A percentile compares a stretch with the other conserved stretches of the same genome.
phyloP scores from a whole-genome alignment of 2,888 invertebrate species.

The Girardia tigrina region DNA sequence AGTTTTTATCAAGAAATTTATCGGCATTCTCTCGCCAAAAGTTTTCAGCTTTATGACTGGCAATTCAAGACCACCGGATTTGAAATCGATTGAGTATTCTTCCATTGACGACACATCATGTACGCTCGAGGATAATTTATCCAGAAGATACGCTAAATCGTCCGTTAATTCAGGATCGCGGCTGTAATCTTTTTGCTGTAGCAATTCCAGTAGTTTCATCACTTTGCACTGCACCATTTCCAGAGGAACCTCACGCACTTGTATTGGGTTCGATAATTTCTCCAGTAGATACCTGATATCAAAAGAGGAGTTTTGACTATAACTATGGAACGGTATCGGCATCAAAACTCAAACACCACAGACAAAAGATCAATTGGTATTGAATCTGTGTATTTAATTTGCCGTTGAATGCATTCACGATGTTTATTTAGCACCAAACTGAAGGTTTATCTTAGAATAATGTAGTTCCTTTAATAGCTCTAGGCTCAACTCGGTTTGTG shows the following conservation, averaged over 20 bases:
- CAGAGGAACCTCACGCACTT: constrained; percentile 87
- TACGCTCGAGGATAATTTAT: constrained; percentile 34
- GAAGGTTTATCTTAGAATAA: too few relatives aligned
- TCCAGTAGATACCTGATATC: constrained; percentile 88
- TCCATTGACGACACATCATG: constrained; percentile 65
- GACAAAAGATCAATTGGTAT: constrained; percentile 91
- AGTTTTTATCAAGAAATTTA: constrained; percentile 88
- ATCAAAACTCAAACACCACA: constrained; percentile 97
- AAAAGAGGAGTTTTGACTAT: constrained; percentile 55
- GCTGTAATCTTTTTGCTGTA: constrained; percentile 61
- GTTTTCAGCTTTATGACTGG: constrained; percentile 92
- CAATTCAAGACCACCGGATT: constrained; percentile 86
- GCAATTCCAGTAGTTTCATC: constrained; percentile 47
- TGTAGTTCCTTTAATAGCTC: too few relatives aligned
- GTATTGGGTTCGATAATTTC: constrained; percentile 76
- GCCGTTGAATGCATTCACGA: constrained; percentile 6
- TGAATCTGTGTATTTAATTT: constrained; percentile 59
- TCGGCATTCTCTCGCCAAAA: constrained; percentile 98
- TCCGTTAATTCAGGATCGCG: constrained; percentile 63
- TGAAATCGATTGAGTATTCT: constrained; percentile 89
- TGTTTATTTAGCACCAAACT: too few relatives aligned
- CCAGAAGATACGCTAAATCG: constrained; percentile 51
- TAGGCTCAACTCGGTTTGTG: too few relatives aligned
- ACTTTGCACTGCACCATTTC: constrained; percentile 68
- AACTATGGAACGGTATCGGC: constrained; percentile 80